Base-by-base conservation (phyloP, 2,797 vertebrate species). In the Stomatorhinus walkeri region DNA sequence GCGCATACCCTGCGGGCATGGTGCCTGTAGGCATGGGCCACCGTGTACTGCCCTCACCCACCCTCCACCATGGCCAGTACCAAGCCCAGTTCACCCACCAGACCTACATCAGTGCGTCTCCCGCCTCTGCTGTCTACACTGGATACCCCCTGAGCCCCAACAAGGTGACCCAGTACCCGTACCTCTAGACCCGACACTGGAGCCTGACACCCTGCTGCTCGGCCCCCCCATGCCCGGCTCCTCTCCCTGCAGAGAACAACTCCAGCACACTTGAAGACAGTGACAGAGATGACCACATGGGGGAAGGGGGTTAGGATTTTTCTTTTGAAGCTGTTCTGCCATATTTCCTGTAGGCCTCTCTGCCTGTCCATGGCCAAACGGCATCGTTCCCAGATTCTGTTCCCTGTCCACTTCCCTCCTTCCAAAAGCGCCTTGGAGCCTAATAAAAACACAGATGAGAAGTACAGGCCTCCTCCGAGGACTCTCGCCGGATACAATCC, bases 141-240 rank as follows among this genome's bases (percentile, higher is more conserved):
- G 98, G 98, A 98, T 99, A 99, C 95, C 98, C 98, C 49, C 95
- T 99, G 96, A 99, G 98, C 96, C 98, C 98, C 92, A 96, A 98
- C 93, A 99, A 99, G 97, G 98, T 99, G 94, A 99, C 98, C 97
- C 98, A 99, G 96, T 99, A 99, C 96, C 97, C 98, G 93, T 99
- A 99, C 96, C 97, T 99, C 97, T 96, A 96, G 94, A 96, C 93
- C 94, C 91, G 91, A 94, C 43, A 95, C 95, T 96, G 95, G 95
- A 96, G 93, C 93, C 94, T 91, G 72, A n/a, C 43, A 40, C 19
- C 8, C 19, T 10, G 68, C 88, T 88, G 88, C 81, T 88, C 91
- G 88, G 90, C 92, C 91, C 92, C 91, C 59, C 61, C 10, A 68
- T 0, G 3, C 61, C 61, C 61, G 28, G 61, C 24, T 68, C 14